Evolutionary conservation across 2,113 vertebrate species (phyloP), one percentile per base, ranked within the genome.

Genomic region (Marmota flaviventris): DNA sequence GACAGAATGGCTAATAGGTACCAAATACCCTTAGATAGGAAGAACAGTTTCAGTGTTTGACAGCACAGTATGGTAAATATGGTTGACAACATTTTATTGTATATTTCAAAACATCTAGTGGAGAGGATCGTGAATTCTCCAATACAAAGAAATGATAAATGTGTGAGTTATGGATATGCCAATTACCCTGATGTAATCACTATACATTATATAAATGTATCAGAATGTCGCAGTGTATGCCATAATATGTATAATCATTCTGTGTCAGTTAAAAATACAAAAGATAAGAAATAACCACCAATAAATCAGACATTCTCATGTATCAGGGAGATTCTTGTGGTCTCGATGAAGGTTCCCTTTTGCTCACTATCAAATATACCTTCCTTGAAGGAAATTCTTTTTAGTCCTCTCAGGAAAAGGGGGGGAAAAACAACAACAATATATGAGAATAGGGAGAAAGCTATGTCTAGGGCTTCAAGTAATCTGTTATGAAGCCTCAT

Each of bases 401-500:
- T 81, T 69, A 72, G 70, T 17, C 51, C 58, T 95, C 10, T 18
- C 18, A 13, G 82, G 72, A 79, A 92, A 91, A 81, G 63, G 29
- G 29, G 76, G 37, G 32, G 76, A 88, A 18, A 56, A 56, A 16
- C 45, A 18, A 6, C 53, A 76, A 11, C n/a, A 81, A 37, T n/a
- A 63, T 63, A 48, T 6, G 58, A 83, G 48, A 89, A 70, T 5
- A 63, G 51, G 6, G 29, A 89, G 53, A 92, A 79, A 97, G 22
- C 63, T 94, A 89, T 96, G 87, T 93, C 82, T 70, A 93, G 84
- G 70, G 65, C 75, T 93, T 45, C 95, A 93, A 58, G 79, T 78
- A 89, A 93, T 81, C 76, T 98, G 97, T 96, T 25, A 91, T 77
- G 82, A 96, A 92, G 85, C 20, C 75, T 83, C 0, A 6, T 78